A percentile compares a stretch with the other conserved stretches of the same genome.
These are phyloP conservation scores for Cryptophagus acutangulus DNA, from an alignment of 2,888 invertebrate genomes.

Conservation along the genomic window DNA sequence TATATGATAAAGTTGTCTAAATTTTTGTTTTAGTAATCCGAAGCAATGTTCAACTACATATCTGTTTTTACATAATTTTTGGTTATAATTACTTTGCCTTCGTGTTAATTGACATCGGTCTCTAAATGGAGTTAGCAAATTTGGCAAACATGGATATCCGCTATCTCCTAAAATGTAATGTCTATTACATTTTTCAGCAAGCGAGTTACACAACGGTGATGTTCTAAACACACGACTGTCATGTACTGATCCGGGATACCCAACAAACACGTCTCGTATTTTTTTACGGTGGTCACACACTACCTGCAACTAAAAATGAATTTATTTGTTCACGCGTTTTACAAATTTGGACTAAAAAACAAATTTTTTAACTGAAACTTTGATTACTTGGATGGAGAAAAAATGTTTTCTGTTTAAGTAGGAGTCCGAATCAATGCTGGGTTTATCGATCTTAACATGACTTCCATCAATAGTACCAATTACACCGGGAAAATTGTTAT, in stretches of 20 bases:
- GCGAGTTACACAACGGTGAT: conserved; percentile 1
- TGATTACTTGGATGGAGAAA: no score
- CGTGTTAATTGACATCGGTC: background rate
- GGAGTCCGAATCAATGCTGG: no score
- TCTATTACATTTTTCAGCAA: conserved; percentile 10
- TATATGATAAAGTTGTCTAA: conserved; percentile 15
- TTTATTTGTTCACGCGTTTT: no score
- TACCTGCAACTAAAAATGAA: conserved; percentile 8
- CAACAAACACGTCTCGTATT: conserved; percentile 12
- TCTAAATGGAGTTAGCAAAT: conserved; percentile 6
- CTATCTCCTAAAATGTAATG: conserved; percentile 5
- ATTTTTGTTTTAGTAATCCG: conserved; percentile 15
- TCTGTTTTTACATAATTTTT: conserved; percentile 4
- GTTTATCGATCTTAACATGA: no score
- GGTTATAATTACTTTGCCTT: conserved; percentile 4
- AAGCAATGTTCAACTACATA: conserved; percentile 15
- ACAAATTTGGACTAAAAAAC: no score
- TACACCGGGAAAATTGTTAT: no score
- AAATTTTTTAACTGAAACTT: no score
- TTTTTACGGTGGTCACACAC: conserved; percentile 4
- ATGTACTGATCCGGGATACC: conserved; percentile 21
- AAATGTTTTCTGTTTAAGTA: no score
- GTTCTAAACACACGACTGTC: conserved; percentile 13
- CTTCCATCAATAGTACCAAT: no score
- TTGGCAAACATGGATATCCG: conserved; percentile 9